Evolutionary conservation across 2,888 invertebrate genomes (phyloP).

Genomic region (Busseola fusca): DNA sequence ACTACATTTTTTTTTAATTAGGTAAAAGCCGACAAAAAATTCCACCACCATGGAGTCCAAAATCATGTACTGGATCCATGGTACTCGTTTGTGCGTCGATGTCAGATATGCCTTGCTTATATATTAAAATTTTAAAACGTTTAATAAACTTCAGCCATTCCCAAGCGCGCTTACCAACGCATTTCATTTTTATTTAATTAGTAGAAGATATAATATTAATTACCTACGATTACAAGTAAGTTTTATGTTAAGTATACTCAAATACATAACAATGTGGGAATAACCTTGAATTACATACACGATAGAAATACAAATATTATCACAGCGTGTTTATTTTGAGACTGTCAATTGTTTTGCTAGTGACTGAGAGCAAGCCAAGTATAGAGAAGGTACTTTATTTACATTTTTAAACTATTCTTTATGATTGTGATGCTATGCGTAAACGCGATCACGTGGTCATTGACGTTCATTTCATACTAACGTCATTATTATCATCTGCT

Average conservation of each 20-base stretch:
- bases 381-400: not conserved
- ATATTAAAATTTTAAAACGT: too few species aligned
- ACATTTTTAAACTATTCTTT: not conserved
- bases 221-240: not conserved
- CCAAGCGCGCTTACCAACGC: not conserved
- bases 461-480: too few species aligned
- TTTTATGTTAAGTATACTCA: slow-evolving; percentile 1
- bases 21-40: too few species aligned
- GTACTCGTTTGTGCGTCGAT: too few species aligned
- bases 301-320: slow-evolving; percentile 38
- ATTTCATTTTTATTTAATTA: not conserved
- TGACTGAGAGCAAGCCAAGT: not conserved
- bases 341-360: slow-evolving; percentile 38
- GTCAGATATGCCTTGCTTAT: too few species aligned
- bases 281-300: slow-evolving; percentile 36
- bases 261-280: slow-evolving; percentile 19
- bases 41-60: too few species aligned
- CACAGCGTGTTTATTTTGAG: slow-evolving; percentile 23
- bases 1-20: too few species aligned
- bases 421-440: not conserved
- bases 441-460: not conserved
- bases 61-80: too few species aligned
- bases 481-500: too few species aligned
- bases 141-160: not conserved
- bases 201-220: not conserved